Evolutionary conservation across 2,797 vertebrate genomes (phyloP), one percentile per base, ranked within the genome.

Genomic region (Tapera naevia): DNA sequence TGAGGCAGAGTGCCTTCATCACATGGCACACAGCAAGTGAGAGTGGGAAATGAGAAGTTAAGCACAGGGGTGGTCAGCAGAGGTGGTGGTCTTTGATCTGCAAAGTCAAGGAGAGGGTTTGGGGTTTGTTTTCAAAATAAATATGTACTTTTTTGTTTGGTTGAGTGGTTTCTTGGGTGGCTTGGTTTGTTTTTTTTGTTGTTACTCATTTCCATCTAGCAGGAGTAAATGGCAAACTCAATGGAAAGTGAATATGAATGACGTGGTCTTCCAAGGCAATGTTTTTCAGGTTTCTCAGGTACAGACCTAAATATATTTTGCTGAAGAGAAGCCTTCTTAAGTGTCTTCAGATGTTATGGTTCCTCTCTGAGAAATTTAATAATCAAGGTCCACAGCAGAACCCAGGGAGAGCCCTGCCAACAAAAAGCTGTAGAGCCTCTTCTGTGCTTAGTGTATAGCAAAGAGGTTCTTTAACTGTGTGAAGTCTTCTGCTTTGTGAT

Each of bases 221-320:
- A 66, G 17, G 43, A 87, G 25, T 46, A 87, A 89, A 71, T 45
- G 32, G 46, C 39, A 74, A 12, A 51, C 46, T 48, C 30, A 15
- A 21, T 78, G 46, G 37, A 72, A 91, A 86, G 54, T 18, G 17
- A 62, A 2, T 21, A 5, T 7, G 27, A 37, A 12, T 41, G 11
- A 43, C 64, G 39, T 73, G 14, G 30, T 54, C 58, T 85, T 91
- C 56, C 53, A 48, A 53, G n/a, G 54, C 86, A 58, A 0, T 32
- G 33, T 81, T 92, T 82, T 48, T 87, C 32, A 64, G 81, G 33
- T 81, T 92, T 82, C 48, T 87, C 32, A 64, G 81, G 51, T 89
- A 37, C 41, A 64, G 51, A 61, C 35, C 30, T 78, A 70, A 91
- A 62, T 17, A 10, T 56, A 14, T 37, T 81, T 81, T 32, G 21